Base-by-base conservation (phyloP, 2,888 invertebrate genomes). In the Andricus curvator region DNA sequence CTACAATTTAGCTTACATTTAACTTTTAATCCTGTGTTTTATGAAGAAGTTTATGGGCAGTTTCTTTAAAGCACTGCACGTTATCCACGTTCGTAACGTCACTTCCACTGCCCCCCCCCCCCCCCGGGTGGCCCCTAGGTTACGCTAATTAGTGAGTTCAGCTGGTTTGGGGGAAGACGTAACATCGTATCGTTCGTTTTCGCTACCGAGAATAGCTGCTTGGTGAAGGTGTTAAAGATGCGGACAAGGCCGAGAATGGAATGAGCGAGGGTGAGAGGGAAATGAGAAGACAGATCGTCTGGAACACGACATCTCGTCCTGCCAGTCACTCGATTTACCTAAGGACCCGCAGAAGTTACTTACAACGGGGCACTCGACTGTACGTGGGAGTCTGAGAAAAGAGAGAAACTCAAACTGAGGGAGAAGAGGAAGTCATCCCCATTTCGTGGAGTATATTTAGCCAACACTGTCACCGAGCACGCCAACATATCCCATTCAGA, bases 281-380 rank as follows among this genome's bases (percentile, higher is more conserved):
- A 22, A 25, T 44, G 33, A 44, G 67, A 80, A 77, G 80, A 80
- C 70, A 67, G 74, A 78, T 48, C 81, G 81, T 33, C 48, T 77
- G 25, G 77, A 82, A 83, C 66, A 48, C 68, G 80, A 81, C 83
- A 85, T 84, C 80, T 82, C 81, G 80, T 77, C 78, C 80, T 80
- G 82, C 56, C 82, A 80, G 83, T 83, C 83, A 68, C 78, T 79
- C 70, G 80, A 82, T 84, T 84, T 81, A 78, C 74, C 67, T 80
- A 79, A 56, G 78, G 80, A 74, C 77, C 56, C 74, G 74, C 74
- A 74, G 74, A 74, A 74, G 74, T 74, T 74, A 74, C 56, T 74
- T 74, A 74, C 56, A 74, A 33, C 56, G 37, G 33, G 74, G n/a
- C 56, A 74, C 56, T 74, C 33, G 25, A 22, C 56, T 74, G 51